Percentiles rank a stretch among this genome's conserved stretches.
phyloP scores from a whole-genome alignment of 2,797 vertebrate species.

The Masticophis lateralis region DNA sequence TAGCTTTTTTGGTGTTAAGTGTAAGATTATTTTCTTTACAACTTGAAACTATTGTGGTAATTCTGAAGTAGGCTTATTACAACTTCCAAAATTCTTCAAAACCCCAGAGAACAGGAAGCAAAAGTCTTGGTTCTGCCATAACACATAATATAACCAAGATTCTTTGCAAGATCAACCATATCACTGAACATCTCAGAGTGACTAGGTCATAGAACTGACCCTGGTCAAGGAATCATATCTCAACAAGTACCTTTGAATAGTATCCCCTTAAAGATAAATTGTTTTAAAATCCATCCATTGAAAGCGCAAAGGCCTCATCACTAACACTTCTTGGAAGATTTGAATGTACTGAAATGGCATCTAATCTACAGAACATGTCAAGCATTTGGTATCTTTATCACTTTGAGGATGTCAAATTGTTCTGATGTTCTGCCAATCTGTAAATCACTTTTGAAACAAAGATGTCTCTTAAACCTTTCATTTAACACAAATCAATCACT shows the following conservation, averaged over 20 bases:
- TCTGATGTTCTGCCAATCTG: neutral
- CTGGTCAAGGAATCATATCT: neutral
- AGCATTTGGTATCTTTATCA: constrained; percentile 1
- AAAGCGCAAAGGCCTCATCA: neutral
- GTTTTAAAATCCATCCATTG: neutral
- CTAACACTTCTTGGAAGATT: neutral
- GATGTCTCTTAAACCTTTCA: neutral
- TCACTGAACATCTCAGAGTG: neutral
- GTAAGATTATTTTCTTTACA: no score
- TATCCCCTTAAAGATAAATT: neutral
- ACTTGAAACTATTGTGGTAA: neutral
- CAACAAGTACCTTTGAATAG: neutral
- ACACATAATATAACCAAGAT: neutral
- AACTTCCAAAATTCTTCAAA: neutral
- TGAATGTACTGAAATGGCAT: neutral
- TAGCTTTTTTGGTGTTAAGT: no score
- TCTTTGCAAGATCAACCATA: neutral
- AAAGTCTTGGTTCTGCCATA: neutral
- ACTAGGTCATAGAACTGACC: neutral
- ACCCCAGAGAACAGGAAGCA: neutral
- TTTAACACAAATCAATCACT: neutral
- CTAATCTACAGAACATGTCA: neutral
- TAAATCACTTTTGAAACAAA: constrained; percentile 10
- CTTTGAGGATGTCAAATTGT: neutral
- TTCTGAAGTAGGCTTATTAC: neutral